Conservation (phyloP, 2,797 vertebrate genomes). For the Dromococcyx pavoninus region DNA sequence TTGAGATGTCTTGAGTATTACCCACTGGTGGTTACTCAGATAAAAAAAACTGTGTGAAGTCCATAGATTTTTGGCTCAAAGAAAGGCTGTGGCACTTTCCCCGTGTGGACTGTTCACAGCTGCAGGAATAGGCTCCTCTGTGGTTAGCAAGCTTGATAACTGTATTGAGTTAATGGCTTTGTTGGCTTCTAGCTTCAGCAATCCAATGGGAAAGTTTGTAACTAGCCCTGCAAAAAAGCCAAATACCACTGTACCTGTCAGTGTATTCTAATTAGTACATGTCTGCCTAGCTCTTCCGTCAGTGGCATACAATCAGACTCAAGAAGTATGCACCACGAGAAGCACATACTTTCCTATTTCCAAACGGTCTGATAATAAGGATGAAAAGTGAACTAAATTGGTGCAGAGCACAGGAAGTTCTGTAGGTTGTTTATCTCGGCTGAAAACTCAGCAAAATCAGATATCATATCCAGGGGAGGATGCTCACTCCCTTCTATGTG, state of each 20-base stretch:
- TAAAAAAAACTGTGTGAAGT: not conserved
- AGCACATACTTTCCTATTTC: not conserved
- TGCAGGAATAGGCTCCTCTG: not conserved
- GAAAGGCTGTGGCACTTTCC: not conserved
- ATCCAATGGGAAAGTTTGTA: not conserved
- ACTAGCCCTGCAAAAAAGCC: not conserved
- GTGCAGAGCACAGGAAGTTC: not conserved
- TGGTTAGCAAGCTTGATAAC: not conserved
- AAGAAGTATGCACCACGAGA: accelerated
- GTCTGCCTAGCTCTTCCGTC: not conserved
- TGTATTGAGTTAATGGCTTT: not conserved
- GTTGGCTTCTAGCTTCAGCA: not conserved
- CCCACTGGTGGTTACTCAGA: not conserved
- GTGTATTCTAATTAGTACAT: not conserved
- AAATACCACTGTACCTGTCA: not conserved
- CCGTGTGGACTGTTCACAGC: not conserved
- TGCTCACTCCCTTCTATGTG: not conserved
- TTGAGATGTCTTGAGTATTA: not conserved
- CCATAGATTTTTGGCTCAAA: not conserved
- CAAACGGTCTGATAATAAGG: not conserved
- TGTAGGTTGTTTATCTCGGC: not conserved
- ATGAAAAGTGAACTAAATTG: not conserved
- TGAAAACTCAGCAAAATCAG: not conserved
- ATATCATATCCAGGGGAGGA: not conserved
- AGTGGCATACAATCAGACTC: not conserved